Percentiles rank a stretch among this genome's conserved stretches.
Evolutionary conservation across 2,888 invertebrate genomes (phyloP).

Genomic region (Cenopis cana): DNA sequence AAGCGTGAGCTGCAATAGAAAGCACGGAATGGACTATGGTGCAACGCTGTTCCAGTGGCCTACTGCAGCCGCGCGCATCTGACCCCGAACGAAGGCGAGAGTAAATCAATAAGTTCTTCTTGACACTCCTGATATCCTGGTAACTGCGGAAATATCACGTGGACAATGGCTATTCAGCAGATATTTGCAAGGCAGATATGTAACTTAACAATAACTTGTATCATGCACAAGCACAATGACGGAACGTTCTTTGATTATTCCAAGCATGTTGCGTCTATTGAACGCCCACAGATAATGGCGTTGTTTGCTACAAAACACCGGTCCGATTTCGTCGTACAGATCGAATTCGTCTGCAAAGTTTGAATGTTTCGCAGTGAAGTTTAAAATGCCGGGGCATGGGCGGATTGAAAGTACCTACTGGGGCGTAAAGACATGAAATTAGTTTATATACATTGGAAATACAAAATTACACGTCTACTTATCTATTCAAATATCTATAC

Average conservation of each 20-base stretch:
- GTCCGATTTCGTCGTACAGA: constrained; percentile 71
- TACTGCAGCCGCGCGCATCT: constrained; percentile 83
- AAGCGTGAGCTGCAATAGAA: constrained; percentile 68
- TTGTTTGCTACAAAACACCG: constrained; percentile 56
- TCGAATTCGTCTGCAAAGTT: constrained; percentile 85
- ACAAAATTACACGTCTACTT: not conserved
- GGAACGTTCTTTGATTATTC: constrained; percentile 10
- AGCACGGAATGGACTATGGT: constrained; percentile 71
- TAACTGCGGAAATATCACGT: constrained; percentile 46
- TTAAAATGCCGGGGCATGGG: constrained; percentile 64
- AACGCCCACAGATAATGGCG: constrained; percentile 12
- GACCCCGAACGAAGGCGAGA: constrained; percentile 78
- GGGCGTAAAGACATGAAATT: constrained; percentile 21
- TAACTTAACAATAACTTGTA: not conserved
- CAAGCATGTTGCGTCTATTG: constrained; percentile 6
- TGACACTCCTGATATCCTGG: constrained; percentile 51
- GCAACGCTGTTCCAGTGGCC: constrained; percentile 76
- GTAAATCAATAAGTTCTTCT: constrained; percentile 79
- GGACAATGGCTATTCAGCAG: constrained; percentile 11
- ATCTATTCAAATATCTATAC: not conserved
- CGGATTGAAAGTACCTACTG: constrained; percentile 27
- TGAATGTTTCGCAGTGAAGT: constrained; percentile 76
- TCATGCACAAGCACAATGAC: not conserved
- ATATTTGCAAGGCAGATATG: not conserved
- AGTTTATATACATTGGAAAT: not conserved